These are phyloP conservation scores for Stercorarius parasiticus DNA, from an alignment of 2,113 vertebrate species.

Conservation along the genomic window DNA sequence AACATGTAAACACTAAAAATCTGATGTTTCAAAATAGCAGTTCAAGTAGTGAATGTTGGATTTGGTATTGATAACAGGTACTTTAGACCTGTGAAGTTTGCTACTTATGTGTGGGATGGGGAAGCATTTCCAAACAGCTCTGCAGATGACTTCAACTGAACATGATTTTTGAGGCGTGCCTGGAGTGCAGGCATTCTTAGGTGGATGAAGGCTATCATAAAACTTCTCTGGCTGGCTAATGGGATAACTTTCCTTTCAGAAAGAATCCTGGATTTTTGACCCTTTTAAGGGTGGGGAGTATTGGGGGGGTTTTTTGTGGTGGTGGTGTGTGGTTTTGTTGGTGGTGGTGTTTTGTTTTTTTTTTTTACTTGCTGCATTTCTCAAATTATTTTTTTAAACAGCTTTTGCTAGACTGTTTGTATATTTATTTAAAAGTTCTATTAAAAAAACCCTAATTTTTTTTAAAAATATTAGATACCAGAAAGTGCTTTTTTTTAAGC, in stretches of 20 bases:
- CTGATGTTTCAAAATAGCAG: not conserved
- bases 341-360: not conserved
- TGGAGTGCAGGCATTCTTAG: not conserved
- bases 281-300: not conserved
- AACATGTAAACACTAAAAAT: not conserved
- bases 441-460: not conserved
- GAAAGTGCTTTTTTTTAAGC: not conserved
- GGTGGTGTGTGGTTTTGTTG: not conserved
- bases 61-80: not conserved
- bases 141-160: not conserved
- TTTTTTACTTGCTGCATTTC: not conserved
- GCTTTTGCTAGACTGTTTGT: not conserved
- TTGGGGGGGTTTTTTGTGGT: not conserved
- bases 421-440: not conserved
- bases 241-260: not conserved
- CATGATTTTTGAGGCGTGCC: accelerated
- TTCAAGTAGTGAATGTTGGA: not conserved
- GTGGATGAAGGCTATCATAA: not conserved
- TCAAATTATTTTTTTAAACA: not conserved
- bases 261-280: not conserved
- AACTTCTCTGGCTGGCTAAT: not conserved
- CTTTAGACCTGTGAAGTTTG: not conserved
- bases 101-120: accelerated
- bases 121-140: not conserved
- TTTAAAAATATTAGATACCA: not conserved